Evolutionary conservation across 2,888 invertebrate species (phyloP), one percentile per base, ranked within the genome.

Genomic region (Spialia ferax): DNA sequence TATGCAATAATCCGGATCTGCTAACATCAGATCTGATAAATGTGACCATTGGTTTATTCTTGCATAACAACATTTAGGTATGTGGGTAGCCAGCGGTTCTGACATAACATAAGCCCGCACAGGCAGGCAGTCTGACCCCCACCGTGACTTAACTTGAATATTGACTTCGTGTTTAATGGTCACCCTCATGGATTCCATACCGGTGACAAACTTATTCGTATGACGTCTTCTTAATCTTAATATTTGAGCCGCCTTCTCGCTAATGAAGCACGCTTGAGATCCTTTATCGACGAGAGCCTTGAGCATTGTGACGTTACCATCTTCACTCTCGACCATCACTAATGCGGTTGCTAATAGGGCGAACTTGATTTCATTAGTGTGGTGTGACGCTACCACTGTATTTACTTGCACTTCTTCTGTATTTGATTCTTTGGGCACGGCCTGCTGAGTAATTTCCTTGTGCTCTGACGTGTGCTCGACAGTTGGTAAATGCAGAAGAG

Each of bases 161-260:
- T 57, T 20, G 5, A 57, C 38, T 57, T 38, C 22, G 6, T 57
- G 38, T 13, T 57, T 57, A 13, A 57, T 20, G 11, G 38, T 6
- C 22, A 57, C 38, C 22, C 35, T 57, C 57, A 38, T 57, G 20
- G 42, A 42, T 15, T 42, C 42, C 42, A 42, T 15, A 15, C 42
- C 42, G 57, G 60, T 26, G 6, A 60, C 45, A 42, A 48, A 1
- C 15, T 26, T 45, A 7, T 1, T 59, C 5, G 35, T 52, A 5
- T 23, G 35, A 54, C 26, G 42, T 70, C 61, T 70, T 8, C 55
- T 67, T 1, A 73, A 52, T 29, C 60, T 70, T 18, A 74, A 48
- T 8, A 67, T 15, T 68, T 75, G 74, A 63, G 68, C 66, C 45
- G 72, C 73, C 42, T 66, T 69, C 62, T 74, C 72, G 20, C 63